phyloP scores from a whole-genome alignment of 1,140 invertebrate species.

The Probaryconus sp. region DNA sequence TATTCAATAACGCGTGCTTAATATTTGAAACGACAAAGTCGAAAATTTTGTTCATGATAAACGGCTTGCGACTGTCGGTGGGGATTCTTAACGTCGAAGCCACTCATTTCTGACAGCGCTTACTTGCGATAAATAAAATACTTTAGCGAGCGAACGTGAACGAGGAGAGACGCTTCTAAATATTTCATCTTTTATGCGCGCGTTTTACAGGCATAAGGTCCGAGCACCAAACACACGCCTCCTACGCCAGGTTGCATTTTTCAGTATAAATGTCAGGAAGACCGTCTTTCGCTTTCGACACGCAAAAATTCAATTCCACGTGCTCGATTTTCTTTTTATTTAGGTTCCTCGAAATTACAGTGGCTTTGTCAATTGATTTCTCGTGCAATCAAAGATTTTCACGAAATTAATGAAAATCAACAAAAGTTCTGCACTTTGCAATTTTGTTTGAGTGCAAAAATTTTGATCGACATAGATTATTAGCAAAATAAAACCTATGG shows the following conservation, averaged over 20 bases:
- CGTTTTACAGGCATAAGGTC: slow-evolving; percentile 43
- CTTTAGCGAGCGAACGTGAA: slow-evolving; percentile 20
- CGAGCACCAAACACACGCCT: slow-evolving; percentile 30
- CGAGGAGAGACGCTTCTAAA: slow-evolving; percentile 46
- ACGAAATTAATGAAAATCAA: too few relatives aligned
- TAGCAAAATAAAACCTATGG: too few relatives aligned
- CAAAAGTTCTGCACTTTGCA: too few relatives aligned
- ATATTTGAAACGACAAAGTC: neutral
- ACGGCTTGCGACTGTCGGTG: slow-evolving; percentile 15
- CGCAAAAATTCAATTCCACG: too few relatives aligned
- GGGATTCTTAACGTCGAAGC: slow-evolving; percentile 19
- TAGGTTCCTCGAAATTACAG: too few relatives aligned
- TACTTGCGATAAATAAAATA: slow-evolving; percentile 50
- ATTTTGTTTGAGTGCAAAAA: too few relatives aligned
- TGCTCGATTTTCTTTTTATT: too few relatives aligned
- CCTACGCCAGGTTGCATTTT: slow-evolving; percentile 11
- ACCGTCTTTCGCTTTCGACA: slow-evolving; percentile 31
- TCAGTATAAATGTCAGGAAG: slow-evolving; percentile 48
- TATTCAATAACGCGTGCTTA: too few relatives aligned
- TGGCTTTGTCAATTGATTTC: too few relatives aligned
- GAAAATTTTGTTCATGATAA: slow-evolving; percentile 1
- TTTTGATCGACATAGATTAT: too few relatives aligned
- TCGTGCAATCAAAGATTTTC: too few relatives aligned
- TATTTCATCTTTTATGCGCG: slow-evolving; percentile 55
- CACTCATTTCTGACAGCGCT: slow-evolving; percentile 35